These are phyloP conservation scores for Scaptomyza cyrtandrae DNA, from an alignment of 2,888 invertebrate genomes.

Conservation along the genomic window DNA sequence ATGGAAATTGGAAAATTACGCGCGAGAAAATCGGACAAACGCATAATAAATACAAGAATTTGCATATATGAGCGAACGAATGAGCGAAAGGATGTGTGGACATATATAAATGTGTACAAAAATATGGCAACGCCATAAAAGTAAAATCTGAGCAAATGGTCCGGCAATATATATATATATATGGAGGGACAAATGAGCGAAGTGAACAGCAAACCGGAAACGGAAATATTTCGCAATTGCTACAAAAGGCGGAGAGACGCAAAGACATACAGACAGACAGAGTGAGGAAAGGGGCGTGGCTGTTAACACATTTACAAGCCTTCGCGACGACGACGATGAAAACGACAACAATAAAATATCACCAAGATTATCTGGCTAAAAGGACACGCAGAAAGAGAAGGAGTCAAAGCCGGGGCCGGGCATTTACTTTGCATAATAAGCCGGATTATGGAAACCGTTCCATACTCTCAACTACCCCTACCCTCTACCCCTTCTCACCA, in stretches of 20 bases:
- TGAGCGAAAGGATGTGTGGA: not conserved
- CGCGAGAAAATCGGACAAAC: slow-evolving; percentile 64
- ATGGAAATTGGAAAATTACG: slow-evolving; percentile 71
- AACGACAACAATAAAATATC: slow-evolving; percentile 78
- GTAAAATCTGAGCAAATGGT: slow-evolving; percentile 57
- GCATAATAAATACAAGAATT: slow-evolving; percentile 45
- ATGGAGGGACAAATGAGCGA: slow-evolving; percentile 63
- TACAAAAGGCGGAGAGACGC: slow-evolving; percentile 2
- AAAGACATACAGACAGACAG: not conserved
- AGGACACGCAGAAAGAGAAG: not conserved
- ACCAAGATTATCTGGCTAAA: slow-evolving; percentile 65
- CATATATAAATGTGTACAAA: slow-evolving; percentile 6
- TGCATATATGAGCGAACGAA: slow-evolving; percentile 20
- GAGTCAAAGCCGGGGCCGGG: slow-evolving; percentile 12
- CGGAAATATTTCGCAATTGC: slow-evolving; percentile 72
- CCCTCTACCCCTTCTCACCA: not conserved
- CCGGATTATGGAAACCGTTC: slow-evolving; percentile 65
- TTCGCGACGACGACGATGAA: slow-evolving; percentile 59
- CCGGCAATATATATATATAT: slow-evolving; percentile 42
- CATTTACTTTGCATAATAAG: slow-evolving; percentile 79
- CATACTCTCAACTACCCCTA: too few relatives aligned
- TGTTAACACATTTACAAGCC: slow-evolving; percentile 79
- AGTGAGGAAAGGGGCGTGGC: slow-evolving; percentile 34
- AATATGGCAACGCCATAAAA: slow-evolving; percentile 49
- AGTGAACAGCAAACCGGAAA: slow-evolving; percentile 61